Evolutionary conservation across 2,888 invertebrate species (phyloP), one percentile per base, ranked within the genome.

Genomic region (Portevinia maculata): DNA sequence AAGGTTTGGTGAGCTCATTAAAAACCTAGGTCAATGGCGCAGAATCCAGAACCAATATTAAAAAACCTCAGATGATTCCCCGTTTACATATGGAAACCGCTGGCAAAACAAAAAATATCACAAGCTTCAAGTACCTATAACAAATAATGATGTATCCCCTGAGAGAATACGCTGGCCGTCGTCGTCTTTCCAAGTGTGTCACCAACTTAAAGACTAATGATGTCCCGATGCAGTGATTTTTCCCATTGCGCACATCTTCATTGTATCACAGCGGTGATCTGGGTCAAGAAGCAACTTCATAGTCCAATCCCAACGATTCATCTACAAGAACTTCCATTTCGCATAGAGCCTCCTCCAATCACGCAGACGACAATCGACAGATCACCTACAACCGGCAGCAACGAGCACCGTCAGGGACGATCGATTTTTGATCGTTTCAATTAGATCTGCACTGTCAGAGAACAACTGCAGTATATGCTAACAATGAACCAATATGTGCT

Each of bases 391-490:
- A 50, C 17, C 24, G 30, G 39, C 50, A 41, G 46, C 44, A 19
- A 37, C 37, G 17, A 11, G 46, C 41, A 50, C 39, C 39, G 55
- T 46, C 39, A 28, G 70, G 11, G 52, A 44, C 21, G 44, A 71
- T 71, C 53, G 44, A 62, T 71, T 71, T 62, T 62, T 53, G 62
- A 62, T 71, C 71, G 34, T 34, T 44, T 39, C 53, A 71, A 62
- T 53, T 15, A 53, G 44, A 71, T 71, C 30, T 39, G 30, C 50
- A n/a, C 30, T 13, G 17, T 24, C 11, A 19, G 9, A 6, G 41
- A 24, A 5, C 24, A 24, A 24, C 24, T 5, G 24, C 24, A 24
- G 24, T 32, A n/a, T 19, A 59, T 34, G 32, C 59, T 50, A 41
- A 60, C 60, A 71, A 62, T 71, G 34, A 48, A 32, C 52, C 28